Evolutionary conservation across 2,888 invertebrate species (phyloP).

Genomic region (Ctenicera cuprea): DNA sequence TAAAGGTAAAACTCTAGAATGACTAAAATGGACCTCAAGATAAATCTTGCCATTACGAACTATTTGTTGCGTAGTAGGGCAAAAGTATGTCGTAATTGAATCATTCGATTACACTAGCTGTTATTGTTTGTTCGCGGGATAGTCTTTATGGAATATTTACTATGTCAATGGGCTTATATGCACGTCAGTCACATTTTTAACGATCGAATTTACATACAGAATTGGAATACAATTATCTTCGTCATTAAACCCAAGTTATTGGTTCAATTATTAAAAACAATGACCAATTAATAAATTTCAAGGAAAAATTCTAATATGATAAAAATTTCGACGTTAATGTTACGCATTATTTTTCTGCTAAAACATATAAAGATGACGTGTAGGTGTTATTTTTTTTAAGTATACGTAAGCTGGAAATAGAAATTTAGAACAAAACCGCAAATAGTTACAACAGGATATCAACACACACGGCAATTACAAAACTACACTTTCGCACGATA

Average conservation of each 20-base stretch:
- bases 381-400: too few species aligned
- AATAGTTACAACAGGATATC: slow-evolving; percentile 11
- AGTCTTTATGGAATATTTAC: slow-evolving; percentile 13
- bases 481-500: slow-evolving; percentile 9
- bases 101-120: slow-evolving; percentile 2
- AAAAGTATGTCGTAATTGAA: slow-evolving; percentile 1
- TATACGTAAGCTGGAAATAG: too few species aligned
- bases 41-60: too few species aligned
- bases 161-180: not conserved
- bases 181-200: slow-evolving; percentile 19
- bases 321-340: too few species aligned
- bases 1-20: too few species aligned
- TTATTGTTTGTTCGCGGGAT: slow-evolving; percentile 1
- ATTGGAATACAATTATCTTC: slow-evolving; percentile 1
- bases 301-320: too few species aligned
- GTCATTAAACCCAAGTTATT: not conserved
- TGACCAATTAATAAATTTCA: too few species aligned
- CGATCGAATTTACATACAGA: not conserved
- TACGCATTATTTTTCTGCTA: too few species aligned
- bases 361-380: too few species aligned
- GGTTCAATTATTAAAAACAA: not conserved
- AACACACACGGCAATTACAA: slow-evolving; percentile 4
- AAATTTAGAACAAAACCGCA: not conserved
- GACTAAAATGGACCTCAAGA: too few species aligned
- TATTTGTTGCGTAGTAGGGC: not conserved